phyloP scores from a whole-genome alignment of 2,888 invertebrate genomes.

The Abrostola triplasia region DNA sequence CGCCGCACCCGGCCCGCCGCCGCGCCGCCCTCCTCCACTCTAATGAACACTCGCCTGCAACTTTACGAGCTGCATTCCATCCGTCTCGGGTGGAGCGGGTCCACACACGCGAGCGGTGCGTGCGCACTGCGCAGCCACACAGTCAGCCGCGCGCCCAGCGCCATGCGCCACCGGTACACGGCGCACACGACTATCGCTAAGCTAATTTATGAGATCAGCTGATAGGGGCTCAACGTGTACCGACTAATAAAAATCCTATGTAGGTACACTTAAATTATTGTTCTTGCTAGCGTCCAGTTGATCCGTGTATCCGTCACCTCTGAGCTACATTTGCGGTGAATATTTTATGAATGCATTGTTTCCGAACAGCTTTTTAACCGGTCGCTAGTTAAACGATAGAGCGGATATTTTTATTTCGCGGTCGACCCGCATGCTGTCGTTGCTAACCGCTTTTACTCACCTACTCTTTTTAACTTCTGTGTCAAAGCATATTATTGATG shows the following conservation, averaged over 20 bases:
- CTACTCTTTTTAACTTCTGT: constrained; percentile 65
- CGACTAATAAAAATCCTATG: constrained; percentile 28
- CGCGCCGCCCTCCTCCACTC: constrained; percentile 64
- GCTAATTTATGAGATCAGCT: constrained; percentile 59
- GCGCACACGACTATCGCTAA: constrained; percentile 18
- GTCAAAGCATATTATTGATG: constrained; percentile 46
- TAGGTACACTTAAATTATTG: constrained; percentile 6
- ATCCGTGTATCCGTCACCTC: constrained; percentile 52
- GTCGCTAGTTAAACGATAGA: constrained; percentile 67
- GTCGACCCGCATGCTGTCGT: constrained; percentile 81
- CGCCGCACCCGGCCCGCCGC: constrained; percentile 58
- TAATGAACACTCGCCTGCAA: constrained; percentile 74
- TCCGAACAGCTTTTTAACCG: constrained; percentile 71
- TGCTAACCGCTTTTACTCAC: constrained; percentile 68
- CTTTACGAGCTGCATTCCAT: constrained; percentile 75
- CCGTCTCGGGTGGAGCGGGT: constrained; percentile 59
- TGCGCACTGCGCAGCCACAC: constrained; percentile 20
- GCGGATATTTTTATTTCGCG: constrained; percentile 78
- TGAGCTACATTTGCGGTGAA: constrained; percentile 78
- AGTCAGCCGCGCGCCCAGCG: constrained; percentile 5
- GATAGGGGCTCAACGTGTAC: constrained; percentile 54
- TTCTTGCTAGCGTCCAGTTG: constrained; percentile 26
- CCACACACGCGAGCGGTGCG: constrained; percentile 53
- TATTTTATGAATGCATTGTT: constrained; percentile 85
- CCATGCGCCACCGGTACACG: constrained; percentile 3